Evolutionary conservation across 2,797 vertebrate genomes (phyloP).

Genomic region (Poeciliopsis infans): DNA sequence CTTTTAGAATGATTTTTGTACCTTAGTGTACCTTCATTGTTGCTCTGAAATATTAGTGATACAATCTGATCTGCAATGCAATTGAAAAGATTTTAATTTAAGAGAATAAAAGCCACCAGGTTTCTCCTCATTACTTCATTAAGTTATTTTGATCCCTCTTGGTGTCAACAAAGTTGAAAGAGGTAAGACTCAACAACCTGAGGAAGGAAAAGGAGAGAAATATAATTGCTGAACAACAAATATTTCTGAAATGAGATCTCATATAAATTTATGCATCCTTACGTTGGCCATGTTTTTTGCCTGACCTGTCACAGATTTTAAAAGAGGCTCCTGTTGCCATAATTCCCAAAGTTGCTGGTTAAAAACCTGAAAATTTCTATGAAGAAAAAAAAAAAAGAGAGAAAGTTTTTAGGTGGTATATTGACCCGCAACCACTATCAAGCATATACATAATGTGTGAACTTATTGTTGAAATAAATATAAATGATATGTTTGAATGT

Average conservation of each 20-base stretch:
- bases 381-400: conserved; percentile 1
- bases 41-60: conserved; percentile 3
- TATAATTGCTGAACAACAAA: background rate
- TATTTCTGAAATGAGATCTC: conserved; percentile 1
- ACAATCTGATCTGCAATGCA: conserved; percentile 4
- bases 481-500: background rate
- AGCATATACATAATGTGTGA: background rate
- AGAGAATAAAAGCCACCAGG: conserved; percentile 18
- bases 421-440: background rate
- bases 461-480: background rate
- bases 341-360: conserved; percentile 87
- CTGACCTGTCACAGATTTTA: conserved; percentile 86
- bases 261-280: conserved; percentile 34
- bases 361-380: conserved; percentile 89
- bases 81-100: background rate
- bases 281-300: conserved; percentile 91
- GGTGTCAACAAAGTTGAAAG: conserved; percentile 84
- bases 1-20: background rate
- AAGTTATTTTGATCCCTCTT: conserved; percentile 25
- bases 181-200: conserved; percentile 89
- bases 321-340: conserved; percentile 85
- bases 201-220: conserved; percentile 13
- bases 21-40: background rate
- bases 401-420: background rate
- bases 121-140: background rate